phyloP scores from a whole-genome alignment of 2,888 invertebrate genomes.

The Dryomyza anilis region DNA sequence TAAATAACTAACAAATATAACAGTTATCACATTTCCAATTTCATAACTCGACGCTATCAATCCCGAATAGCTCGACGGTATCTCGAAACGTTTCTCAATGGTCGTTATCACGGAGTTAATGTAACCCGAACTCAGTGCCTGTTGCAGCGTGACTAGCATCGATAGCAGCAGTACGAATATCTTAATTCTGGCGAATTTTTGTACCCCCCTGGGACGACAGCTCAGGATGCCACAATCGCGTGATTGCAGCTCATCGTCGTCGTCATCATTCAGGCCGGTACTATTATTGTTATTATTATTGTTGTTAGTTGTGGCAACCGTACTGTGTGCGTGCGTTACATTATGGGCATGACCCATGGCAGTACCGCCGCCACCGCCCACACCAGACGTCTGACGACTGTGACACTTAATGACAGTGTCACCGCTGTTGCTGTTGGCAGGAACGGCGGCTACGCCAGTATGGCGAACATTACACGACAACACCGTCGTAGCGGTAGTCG shows the following conservation, averaged over 20 bases:
- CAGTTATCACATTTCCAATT: constrained; percentile 93
- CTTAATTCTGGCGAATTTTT: constrained; percentile 89
- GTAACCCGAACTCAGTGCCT: constrained; percentile 88
- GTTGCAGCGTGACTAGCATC: constrained; percentile 87
- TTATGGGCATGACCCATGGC: constrained; percentile 63
- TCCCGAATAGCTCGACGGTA: constrained; percentile 90
- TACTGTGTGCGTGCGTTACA: constrained; percentile 61
- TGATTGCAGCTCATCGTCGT: constrained; percentile 69
- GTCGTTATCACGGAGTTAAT: constrained; percentile 96
- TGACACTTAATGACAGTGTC: constrained; percentile 67
- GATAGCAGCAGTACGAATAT: constrained; percentile 88
- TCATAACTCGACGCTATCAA: constrained; percentile 94
- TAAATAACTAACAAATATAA: constrained; percentile 94
- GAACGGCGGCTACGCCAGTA: constrained; percentile 29
- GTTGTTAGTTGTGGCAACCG: constrained; percentile 34
- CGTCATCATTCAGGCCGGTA: constrained; percentile 63
- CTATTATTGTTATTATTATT: constrained; percentile 34
- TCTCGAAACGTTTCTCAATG: constrained; percentile 93
- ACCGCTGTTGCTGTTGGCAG: constrained; percentile 44
- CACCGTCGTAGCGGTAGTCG: constrained; percentile 29
- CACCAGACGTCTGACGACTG: constrained; percentile 72
- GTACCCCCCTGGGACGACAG: constrained; percentile 84
- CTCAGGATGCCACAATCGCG: constrained; percentile 87
- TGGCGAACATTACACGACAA: constrained; percentile 33
- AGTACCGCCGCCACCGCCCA: constrained; percentile 42